phyloP scores from a whole-genome alignment of 2,797 vertebrate species.

The Mastacembelus armatus region DNA sequence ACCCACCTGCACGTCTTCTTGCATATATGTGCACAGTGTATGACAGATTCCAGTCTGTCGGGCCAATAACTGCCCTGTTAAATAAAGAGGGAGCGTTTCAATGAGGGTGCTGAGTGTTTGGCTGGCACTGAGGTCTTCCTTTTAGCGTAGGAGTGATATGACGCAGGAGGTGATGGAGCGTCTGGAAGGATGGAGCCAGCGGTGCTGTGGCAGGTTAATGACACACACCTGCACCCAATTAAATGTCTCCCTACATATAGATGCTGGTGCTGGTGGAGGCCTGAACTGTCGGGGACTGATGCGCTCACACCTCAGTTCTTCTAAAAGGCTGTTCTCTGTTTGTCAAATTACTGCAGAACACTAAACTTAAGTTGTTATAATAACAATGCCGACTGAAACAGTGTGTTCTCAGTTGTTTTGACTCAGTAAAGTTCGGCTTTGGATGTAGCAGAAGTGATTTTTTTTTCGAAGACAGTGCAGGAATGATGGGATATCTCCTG shows the following conservation, averaged over 20 bases:
- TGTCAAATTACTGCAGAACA: not conserved
- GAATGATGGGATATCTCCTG: constrained; percentile 31
- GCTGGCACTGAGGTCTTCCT: constrained; percentile 8
- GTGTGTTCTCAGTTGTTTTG: not conserved
- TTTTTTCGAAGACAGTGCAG: not conserved
- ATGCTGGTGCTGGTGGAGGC: not conserved
- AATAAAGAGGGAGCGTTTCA: constrained; percentile 1
- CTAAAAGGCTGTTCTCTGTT: not conserved
- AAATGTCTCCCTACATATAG: not conserved
- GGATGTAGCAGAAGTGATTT: not conserved
- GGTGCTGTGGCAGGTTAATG: constrained; percentile 6
- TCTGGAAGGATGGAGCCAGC: not conserved
- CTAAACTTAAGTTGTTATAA: too few relatives aligned
- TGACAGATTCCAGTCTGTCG: constrained; percentile 18
- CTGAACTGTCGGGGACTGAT: not conserved
- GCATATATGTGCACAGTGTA: too few relatives aligned
- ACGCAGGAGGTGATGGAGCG: constrained; percentile 1
- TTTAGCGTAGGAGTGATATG: constrained; percentile 3
- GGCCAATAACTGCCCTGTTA: constrained; percentile 9
- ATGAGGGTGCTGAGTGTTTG: not conserved
- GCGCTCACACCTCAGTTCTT: not conserved
- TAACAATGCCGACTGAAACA: too few relatives aligned
- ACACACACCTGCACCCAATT: constrained; percentile 26
- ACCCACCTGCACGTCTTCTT: too few relatives aligned
- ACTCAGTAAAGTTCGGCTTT: not conserved